phyloP scores from a whole-genome alignment of 2,888 invertebrate genomes.

The Lycia hirtaria region DNA sequence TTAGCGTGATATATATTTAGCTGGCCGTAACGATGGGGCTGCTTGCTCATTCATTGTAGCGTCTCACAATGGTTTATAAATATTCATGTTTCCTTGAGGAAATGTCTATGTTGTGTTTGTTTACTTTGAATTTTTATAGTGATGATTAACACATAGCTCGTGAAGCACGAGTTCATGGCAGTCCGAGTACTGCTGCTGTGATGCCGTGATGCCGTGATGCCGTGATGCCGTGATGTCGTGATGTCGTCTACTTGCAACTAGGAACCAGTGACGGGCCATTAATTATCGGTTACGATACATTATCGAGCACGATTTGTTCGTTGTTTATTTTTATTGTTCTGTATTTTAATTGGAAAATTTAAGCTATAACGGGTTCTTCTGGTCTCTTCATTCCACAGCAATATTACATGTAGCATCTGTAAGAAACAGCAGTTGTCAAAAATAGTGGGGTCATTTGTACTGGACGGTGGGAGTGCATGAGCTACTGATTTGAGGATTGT shows the following conservation, averaged over 20 bases:
- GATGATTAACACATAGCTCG: conserved; percentile 20
- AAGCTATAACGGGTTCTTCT: too few species aligned
- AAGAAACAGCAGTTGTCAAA: too few species aligned
- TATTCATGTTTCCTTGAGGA: conserved; percentile 47
- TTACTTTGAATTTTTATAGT: conserved; percentile 37
- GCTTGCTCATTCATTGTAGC: conserved; percentile 32
- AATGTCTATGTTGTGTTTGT: conserved; percentile 39
- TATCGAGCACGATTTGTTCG: background rate
- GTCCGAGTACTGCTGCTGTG: too few species aligned
- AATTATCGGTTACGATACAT: background rate
- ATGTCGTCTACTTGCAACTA: conserved; percentile 18
- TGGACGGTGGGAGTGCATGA: too few species aligned
- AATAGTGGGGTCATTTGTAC: too few species aligned
- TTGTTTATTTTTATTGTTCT: background rate
- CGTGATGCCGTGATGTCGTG: too few species aligned
- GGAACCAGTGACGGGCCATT: conserved; percentile 15
- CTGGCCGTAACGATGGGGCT: conserved; percentile 27
- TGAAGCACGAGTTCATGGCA: conserved; percentile 34
- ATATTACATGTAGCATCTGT: too few species aligned
- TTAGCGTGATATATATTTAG: conserved; percentile 24
- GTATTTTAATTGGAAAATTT: too few species aligned
- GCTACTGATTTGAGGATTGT: too few species aligned
- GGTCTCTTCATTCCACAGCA: too few species aligned
- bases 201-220: too few species aligned
- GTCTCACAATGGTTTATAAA: conserved; percentile 39